These are phyloP conservation scores for Suricata suricatta DNA, from an alignment of 2,113 vertebrate genomes.

Conservation along the genomic window DNA sequence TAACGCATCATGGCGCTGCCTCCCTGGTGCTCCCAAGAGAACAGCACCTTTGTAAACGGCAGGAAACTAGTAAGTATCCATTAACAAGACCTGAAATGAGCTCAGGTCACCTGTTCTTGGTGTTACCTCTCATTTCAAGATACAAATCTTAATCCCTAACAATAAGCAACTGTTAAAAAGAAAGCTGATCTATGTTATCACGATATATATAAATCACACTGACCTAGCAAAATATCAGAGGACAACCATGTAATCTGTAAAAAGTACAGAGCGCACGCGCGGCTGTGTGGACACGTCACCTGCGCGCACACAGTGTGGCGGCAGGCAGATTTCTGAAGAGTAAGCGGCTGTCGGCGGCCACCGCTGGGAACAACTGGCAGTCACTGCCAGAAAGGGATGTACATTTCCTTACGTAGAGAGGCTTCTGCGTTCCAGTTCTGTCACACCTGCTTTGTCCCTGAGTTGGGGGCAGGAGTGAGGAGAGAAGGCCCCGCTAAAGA, in stretches of 20 bases:
- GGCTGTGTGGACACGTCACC: too few relatives aligned
- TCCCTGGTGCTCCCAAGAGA: too few relatives aligned
- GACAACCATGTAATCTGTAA: background rate
- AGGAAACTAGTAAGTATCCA: too few relatives aligned
- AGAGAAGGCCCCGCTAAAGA: background rate
- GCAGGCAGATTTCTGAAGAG: background rate
- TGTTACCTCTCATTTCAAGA: background rate
- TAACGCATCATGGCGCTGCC: too few relatives aligned
- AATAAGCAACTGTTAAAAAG: background rate
- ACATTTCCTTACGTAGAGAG: background rate
- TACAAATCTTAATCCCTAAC: background rate
- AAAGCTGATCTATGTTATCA: background rate
- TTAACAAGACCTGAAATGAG: too few relatives aligned
- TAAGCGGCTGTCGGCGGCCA: background rate
- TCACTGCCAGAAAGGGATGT: background rate
- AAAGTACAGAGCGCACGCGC: background rate
- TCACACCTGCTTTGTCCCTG: background rate
- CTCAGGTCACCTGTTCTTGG: too few relatives aligned
- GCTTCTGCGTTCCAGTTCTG: background rate
- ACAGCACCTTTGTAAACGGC: too few relatives aligned
- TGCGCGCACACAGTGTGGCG: too few relatives aligned
- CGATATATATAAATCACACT: rapidly evolving
- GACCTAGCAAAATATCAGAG: background rate
- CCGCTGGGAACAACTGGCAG: background rate
- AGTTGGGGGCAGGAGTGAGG: too few relatives aligned